Evolutionary conservation across 2,888 invertebrate genomes (phyloP).

Genomic region (Ophraella communa): DNA sequence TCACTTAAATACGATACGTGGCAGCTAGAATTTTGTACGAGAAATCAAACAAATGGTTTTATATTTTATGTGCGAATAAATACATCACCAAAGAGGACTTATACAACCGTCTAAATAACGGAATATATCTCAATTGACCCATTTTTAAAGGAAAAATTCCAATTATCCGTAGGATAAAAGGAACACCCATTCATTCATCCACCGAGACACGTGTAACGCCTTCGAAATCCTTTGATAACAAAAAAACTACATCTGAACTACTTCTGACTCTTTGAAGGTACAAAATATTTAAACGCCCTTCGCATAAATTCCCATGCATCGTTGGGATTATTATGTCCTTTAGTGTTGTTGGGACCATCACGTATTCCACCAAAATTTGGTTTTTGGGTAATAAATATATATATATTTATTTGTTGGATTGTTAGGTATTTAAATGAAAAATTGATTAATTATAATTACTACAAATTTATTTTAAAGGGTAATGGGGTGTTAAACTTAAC

Average conservation of each 20-base stretch:
- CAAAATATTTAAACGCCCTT: neutral
- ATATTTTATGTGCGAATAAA: neutral
- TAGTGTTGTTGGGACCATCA: neutral
- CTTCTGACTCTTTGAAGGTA: constrained; percentile 5
- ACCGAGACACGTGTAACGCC: constrained; percentile 3
- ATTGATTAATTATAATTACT: no score
- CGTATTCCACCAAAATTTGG: neutral
- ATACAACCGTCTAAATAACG: neutral
- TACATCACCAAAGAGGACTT: no score
- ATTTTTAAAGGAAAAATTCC: neutral
- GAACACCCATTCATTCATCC: neutral
- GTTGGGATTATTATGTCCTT: constrained; percentile 1
- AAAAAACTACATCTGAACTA: constrained; percentile 4
- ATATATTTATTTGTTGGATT: no score
- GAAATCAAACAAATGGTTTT: no score
- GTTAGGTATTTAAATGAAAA: no score
- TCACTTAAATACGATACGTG: neutral
- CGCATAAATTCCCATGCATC: constrained; percentile 6
- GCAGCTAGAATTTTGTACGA: neutral
- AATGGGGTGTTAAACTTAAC: no score
- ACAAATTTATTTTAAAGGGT: no score
- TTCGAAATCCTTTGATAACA: neutral
- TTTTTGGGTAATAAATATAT: neutral
- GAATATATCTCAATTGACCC: neutral
- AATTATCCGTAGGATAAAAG: neutral